Base-by-base conservation (phyloP, 2,113 vertebrate genomes). In the Nothoprocta perdicaria region DNA sequence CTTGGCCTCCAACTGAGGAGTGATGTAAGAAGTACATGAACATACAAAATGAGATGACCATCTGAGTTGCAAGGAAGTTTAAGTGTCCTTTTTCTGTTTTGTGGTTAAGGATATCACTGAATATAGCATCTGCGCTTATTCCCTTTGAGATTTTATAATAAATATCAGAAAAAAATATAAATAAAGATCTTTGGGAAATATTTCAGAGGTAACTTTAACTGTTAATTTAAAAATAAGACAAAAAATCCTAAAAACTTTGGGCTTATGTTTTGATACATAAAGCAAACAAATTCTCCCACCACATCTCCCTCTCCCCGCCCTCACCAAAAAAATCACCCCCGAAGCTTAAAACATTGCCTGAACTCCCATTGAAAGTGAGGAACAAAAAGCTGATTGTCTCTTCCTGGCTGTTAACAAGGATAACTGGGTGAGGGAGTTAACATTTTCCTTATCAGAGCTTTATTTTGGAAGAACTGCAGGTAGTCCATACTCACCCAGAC, bases 131-230 rank as follows among this genome's bases (percentile, higher is more conserved):
- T 31, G 57, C 33, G 57, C 38, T 80, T 62, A 87, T 9, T 90
- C 78, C 40, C 69, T 83, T 74, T 81, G 24, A 61, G 12, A 9
- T 76, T 63, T 74, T 75, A 50, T 33, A 93, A 93, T 83, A 94
- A 94, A 87, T 80, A 87, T 1, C 16, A 82, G 53, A 29, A 76
- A 79, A 92, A 71, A 2, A 1, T 83, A 94, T 58, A 90, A 80
- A 84, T 53, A 62, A 83, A 82, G 41, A 61, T 88, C 94, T 96
- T 96, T 96, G 90, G 92, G 63, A 96, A 96, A 65, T 26, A 75
- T 12, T 89, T 89, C 71, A 88, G 93, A 93, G 76, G 94, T 93
- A 96, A 96, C 63, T 92, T 84, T 58, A 40, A 67, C 14, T 62
- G 29, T 11, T 84, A 86, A 8, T 35, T 86, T 45, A 46, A 80